A percentile compares a stretch with the other conserved stretches of the same genome.
phyloP scores from a whole-genome alignment of 2,888 invertebrate species.

The Crematogaster levior region DNA sequence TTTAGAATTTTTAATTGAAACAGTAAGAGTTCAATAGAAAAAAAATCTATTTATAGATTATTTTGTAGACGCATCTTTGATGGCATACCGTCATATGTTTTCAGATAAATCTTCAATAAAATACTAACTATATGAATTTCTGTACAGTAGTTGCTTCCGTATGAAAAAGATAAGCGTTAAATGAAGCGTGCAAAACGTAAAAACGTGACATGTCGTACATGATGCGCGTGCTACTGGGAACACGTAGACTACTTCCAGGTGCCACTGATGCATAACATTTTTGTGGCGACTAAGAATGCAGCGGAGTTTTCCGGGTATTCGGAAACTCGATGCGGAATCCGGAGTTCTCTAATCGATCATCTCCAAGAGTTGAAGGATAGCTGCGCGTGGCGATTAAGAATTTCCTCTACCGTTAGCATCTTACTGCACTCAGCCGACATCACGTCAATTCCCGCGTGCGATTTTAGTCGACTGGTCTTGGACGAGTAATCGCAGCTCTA shows the following conservation, averaged over 20 bases:
- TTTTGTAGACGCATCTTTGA: not conserved
- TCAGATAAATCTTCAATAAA: not conserved
- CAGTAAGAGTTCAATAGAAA: not conserved
- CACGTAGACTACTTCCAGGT: not conserved
- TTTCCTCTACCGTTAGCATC: conserved; percentile 61
- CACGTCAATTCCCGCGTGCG: conserved; percentile 40
- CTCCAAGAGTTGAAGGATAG: not conserved
- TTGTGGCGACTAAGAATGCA: conserved; percentile 24
- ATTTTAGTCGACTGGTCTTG: conserved; percentile 21
- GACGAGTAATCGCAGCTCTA: conserved; percentile 15
- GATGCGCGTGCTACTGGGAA: conserved; percentile 4
- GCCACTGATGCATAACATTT: conserved; percentile 12
- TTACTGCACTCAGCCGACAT: conserved; percentile 13
- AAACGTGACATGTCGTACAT: not conserved
- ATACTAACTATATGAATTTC: not conserved
- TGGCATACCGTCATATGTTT: not conserved
- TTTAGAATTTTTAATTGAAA: not conserved
- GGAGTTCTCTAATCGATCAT: conserved; percentile 50
- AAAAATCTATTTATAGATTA: not conserved
- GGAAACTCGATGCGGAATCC: not conserved
- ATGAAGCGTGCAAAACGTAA: not conserved
- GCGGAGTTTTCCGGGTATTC: not conserved
- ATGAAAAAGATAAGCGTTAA: not conserved
- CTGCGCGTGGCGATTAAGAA: conserved; percentile 49
- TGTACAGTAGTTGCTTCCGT: not conserved